Base-by-base conservation (phyloP, 2,113 vertebrate genomes). In the Pogona vitticeps region DNA sequence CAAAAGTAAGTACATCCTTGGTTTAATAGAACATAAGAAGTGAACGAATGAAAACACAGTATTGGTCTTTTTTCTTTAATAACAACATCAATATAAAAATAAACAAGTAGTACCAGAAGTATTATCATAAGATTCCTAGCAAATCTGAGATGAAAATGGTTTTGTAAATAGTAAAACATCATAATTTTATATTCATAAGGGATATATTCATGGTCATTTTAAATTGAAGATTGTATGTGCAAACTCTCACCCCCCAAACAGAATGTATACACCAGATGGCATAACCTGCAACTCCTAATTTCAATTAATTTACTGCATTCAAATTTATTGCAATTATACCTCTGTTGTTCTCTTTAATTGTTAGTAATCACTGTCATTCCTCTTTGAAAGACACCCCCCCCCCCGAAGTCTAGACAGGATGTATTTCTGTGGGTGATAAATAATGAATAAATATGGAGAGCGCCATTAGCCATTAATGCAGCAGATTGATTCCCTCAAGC, bases 381-480 rank as follows among this genome's bases (percentile, higher is more conserved):
- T 86, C 86, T 92, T 85, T 90, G 90, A 93, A 94, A 94, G 91
- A 52, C 88, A 88, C 89, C 92, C 94, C 85, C 88, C 88, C 89
- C 92, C 94, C 85, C 92, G 86, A 81, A 90, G 91, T 95, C 93
- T 95, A 94, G 94, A 95, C 88, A 86, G 92, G 75, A 90, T 89
- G 89, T 82, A 90, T 91, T 95, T 92, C 93, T 90, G 94, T 94
- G 88, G 91, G 88, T 92, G 80, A 92, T 95, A 94, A 96, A 96
- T 95, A 96, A 95, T 95, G 93, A 90, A 96, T 94, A 94, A 94
- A 95, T 84, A 94, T 90, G 88, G 83, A 92, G 86, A 89, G 75
- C 91, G 89, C 89, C 91, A 93, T 94, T 96, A 93, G 82, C 90
- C 58, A 0, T 89, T 95, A 93, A 93, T 92, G 89, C 92, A 91